A percentile compares a stretch with the other conserved stretches of the same genome.
Conservation (phyloP, 2,113 vertebrate genomes). For the Chaetorhynchus papuensis region DNA sequence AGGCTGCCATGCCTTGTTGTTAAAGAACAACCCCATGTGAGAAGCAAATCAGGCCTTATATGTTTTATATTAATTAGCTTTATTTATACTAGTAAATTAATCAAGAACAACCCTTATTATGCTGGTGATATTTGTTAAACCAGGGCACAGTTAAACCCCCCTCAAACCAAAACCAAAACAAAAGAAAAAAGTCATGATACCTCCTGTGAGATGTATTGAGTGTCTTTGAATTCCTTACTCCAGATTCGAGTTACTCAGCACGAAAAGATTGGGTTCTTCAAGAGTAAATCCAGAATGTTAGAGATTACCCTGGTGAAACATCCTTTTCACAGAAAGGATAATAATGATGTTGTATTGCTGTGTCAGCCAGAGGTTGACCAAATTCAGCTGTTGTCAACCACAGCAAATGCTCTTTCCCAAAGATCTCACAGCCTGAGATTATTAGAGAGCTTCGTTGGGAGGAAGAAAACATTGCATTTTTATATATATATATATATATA, state of each 20-base stretch:
- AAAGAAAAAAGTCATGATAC: not conserved
- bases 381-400: not conserved
- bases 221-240: not conserved
- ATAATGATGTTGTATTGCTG: not conserved
- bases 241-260: not conserved
- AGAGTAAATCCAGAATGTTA: not conserved
- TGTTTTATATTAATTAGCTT: not conserved
- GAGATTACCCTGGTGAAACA: not conserved
- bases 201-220: not conserved
- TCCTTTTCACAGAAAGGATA: not conserved
- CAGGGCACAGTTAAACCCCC: not conserved
- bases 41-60: not conserved
- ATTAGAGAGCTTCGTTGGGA: not conserved
- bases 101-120: not conserved
- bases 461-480: not conserved
- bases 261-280: not conserved
- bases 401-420: not conserved
- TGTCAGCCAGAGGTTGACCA: not conserved
- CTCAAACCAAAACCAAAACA: no score
- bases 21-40: not conserved
- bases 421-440: not conserved
- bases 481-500: no score
- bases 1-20: not conserved
- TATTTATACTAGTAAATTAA: not conserved
- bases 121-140: not conserved